Evolutionary conservation across 2,888 invertebrate genomes (phyloP), one percentile per base, ranked within the genome.

Genomic region (Eupithecia centaureata): DNA sequence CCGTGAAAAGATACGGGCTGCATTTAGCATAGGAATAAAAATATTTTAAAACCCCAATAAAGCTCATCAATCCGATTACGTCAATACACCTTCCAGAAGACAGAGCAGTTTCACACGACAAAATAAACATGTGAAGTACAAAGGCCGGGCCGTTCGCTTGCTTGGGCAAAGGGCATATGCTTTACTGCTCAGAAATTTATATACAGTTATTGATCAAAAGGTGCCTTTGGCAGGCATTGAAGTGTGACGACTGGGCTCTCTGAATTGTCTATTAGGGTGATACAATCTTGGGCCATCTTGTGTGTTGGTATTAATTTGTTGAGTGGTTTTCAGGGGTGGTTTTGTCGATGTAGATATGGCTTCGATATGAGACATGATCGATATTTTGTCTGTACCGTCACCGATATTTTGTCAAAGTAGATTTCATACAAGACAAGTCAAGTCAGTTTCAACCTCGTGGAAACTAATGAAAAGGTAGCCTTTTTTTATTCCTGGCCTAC

Each of bases 141-240:
- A 92, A 91, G 90, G 71, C 78, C 84, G 79, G 82, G 84, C 84
- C 78, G 83, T 86, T 84, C 86, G 90, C 84, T 88, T 86, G 82
- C 81, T 86, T 82, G 86, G 90, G 86, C 92, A 87, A 91, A 88
- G 90, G 91, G 88, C 92, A 93, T 91, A 90, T 92, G 92, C 59
- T 59, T 58, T 35, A 15, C 56, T 68, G 68, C 87, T 89, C 79
- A 79, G 88, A 90, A 92, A 92, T 92, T 92, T 92, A 91, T 92
- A 89, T 92, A 93, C 92, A 92, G 89, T 91, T 92, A 92, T 92
- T 93, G 93, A 93, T 93, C 93, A 93, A 93, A 93, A 91, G 93
- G 89, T 88, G 86, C 92, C 92, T 92, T 93, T 92, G 87, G 88
- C 79, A 88, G 80, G 84, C 92, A 92, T 81, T 86, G 86, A 86